Percentiles rank a stretch among this genome's conserved stretches.
phyloP scores from a whole-genome alignment of 2,797 vertebrate genomes.

The Mionectes olivaceus region DNA sequence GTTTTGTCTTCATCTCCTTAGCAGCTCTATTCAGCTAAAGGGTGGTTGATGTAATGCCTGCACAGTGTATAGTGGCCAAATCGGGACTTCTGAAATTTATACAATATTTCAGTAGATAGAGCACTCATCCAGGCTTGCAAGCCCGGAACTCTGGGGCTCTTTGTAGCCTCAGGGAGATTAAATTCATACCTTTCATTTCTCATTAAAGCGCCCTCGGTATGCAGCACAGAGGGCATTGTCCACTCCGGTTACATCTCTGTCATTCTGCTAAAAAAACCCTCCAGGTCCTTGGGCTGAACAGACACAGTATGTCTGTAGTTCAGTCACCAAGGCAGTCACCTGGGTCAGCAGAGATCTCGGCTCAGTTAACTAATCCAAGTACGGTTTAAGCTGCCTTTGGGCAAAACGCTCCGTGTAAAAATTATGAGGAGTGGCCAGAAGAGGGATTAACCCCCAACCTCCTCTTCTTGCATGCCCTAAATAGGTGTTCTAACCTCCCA shows the following conservation, averaged over 20 bases:
- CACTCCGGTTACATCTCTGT: not conserved
- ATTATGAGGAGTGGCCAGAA: not conserved
- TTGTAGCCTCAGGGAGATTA: not conserved
- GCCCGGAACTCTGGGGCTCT: not conserved
- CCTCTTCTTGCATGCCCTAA: not conserved
- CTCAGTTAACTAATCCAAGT: not conserved
- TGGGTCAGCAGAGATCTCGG: constrained; percentile 6
- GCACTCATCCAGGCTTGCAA: constrained; percentile 5
- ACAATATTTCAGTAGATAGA: constrained; percentile 45
- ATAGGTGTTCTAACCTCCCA: not conserved
- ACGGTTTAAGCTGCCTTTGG: not conserved
- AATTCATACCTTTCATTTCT: constrained; percentile 46
- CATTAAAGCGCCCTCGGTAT: not conserved
- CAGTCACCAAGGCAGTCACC: not conserved
- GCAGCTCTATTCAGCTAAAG: not conserved
- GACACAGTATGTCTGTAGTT: not conserved
- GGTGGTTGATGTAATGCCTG: not conserved
- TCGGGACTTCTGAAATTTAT: not conserved
- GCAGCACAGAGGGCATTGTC: not conserved
- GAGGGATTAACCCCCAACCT: not conserved
- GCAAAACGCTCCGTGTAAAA: not conserved
- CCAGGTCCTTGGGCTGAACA: not conserved
- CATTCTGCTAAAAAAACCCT: not conserved
- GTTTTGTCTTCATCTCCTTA: not conserved
- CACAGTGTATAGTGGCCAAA: not conserved